These are phyloP conservation scores for Torymus texanus DNA, from an alignment of 2,888 invertebrate genomes.

Conservation along the genomic window DNA sequence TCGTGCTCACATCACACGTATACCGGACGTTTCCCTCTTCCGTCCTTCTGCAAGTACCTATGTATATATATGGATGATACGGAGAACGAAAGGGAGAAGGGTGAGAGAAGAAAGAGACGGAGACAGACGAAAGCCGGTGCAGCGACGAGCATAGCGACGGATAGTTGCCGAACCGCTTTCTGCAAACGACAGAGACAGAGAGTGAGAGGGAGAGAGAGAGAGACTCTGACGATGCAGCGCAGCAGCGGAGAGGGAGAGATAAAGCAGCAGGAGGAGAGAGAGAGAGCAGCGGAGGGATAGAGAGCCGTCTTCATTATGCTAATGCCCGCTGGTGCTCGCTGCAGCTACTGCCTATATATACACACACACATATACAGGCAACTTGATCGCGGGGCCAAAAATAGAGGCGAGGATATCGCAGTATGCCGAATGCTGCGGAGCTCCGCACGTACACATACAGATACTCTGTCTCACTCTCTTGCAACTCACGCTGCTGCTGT, in stretches of 20 bases:
- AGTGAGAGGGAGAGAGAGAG: conserved; percentile 12
- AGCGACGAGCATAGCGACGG: conserved; percentile 30
- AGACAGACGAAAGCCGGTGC: conserved; percentile 4
- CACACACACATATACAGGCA: background rate
- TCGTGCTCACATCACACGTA: background rate
- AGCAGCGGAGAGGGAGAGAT: conserved; percentile 10
- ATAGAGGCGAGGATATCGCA: conserved; percentile 68
- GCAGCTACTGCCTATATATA: background rate
- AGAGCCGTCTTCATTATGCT: conserved; percentile 69
- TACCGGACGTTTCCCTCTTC: conserved; percentile 1
- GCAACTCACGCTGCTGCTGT: no score
- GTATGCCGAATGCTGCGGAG: conserved; percentile 48
- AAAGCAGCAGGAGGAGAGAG: conserved; percentile 35
- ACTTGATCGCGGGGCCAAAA: conserved; percentile 57
- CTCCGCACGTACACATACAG: background rate
- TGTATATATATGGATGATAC: background rate
- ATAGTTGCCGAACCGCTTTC: conserved; percentile 61
- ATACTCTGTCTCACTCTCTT: background rate
- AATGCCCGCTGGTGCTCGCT: conserved; percentile 59
- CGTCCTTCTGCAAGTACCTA: background rate
- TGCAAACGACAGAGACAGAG: conserved; percentile 62
- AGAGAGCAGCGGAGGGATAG: conserved; percentile 14
- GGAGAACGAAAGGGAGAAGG: background rate
- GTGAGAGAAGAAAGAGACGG: conserved; percentile 12
- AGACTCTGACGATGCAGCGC: no score